Percentiles rank a stretch among this genome's conserved stretches.
phyloP scores from a whole-genome alignment of 2,113 vertebrate species.

The Semicossyphus pulcher region DNA sequence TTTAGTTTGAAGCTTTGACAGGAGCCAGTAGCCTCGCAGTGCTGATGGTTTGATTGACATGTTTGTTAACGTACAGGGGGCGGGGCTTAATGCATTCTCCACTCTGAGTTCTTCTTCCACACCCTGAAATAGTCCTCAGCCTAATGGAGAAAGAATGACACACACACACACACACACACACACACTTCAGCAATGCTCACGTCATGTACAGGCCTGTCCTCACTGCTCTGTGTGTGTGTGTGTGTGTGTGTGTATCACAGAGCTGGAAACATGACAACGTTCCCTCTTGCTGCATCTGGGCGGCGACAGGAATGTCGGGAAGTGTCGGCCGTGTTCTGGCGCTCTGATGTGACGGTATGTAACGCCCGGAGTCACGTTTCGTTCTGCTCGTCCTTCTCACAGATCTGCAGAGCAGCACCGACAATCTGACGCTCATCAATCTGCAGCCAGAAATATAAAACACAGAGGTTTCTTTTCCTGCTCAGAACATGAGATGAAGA shows the following conservation, averaged over 20 bases:
- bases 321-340: slow-evolving; percentile 32
- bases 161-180: slow-evolving; percentile 43
- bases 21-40: slow-evolving; percentile 19
- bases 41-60: slow-evolving; percentile 47
- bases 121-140: slow-evolving; percentile 48
- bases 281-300: slow-evolving; percentile 29
- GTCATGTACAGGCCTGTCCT: slow-evolving; percentile 60
- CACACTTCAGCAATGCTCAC: slow-evolving; percentile 30
- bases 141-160: slow-evolving; percentile 39
- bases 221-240: slow-evolving; percentile 19
- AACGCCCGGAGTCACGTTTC: slow-evolving; percentile 13
- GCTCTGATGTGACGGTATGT: slow-evolving; percentile 24
- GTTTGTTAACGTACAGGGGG: slow-evolving; percentile 32
- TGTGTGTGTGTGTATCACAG: slow-evolving; percentile 36
- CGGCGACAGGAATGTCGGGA: slow-evolving; percentile 57
- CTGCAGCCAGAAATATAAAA: not conserved
- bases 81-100: slow-evolving; percentile 4
- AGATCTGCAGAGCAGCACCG: not conserved
- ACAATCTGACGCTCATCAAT: not conserved
- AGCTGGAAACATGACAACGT: slow-evolving; percentile 25
- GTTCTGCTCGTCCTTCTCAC: not conserved
- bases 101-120: slow-evolving; percentile 28
- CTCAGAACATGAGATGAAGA: not conserved
- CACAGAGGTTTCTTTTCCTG: not conserved
- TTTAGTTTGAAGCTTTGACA: slow-evolving; percentile 10